Evolutionary conservation across 2,888 invertebrate species (phyloP).

Genomic region (Drosophila greeni): DNA sequence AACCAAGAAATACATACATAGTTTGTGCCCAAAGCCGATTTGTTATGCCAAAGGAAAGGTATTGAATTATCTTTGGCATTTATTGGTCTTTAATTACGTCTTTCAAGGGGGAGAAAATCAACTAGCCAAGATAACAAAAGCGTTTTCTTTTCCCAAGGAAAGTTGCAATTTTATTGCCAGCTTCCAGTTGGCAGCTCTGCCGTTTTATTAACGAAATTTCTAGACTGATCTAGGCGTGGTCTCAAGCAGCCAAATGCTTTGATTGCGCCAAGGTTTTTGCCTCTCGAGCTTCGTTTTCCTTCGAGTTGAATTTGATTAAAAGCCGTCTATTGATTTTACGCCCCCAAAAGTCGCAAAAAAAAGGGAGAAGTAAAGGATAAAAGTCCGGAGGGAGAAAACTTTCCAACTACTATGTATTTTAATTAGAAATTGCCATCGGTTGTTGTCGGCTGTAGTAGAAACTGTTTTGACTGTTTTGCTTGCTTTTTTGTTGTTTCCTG

Average conservation of each 20-base stretch:
- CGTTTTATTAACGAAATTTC: conserved; percentile 59
- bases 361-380: background rate
- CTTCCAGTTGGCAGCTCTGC: conserved; percentile 11
- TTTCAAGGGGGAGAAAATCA: background rate
- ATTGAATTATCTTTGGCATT: background rate
- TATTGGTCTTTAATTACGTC: conserved; percentile 8
- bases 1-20: conserved; percentile 1
- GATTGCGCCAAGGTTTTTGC: conserved; percentile 56
- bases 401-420: conserved; percentile 56
- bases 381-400: conserved; percentile 38
- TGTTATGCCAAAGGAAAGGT: background rate
- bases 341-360: conserved; percentile 40
- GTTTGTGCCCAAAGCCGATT: background rate
- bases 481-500: conserved; percentile 4
- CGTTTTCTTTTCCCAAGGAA: background rate
- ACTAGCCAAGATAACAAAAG: conserved; percentile 2
- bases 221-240: conserved; percentile 25
- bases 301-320: conserved; percentile 62
- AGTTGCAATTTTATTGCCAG: conserved; percentile 49
- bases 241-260: conserved; percentile 35
- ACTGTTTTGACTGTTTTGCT: conserved; percentile 9
- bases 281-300: conserved; percentile 29
- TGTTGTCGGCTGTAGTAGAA: conserved; percentile 2
- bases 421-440: conserved; percentile 54
- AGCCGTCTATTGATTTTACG: conserved; percentile 60